These are phyloP conservation scores for Sebastes minor DNA, from an alignment of 2,797 vertebrate genomes.

Conservation along the genomic window DNA sequence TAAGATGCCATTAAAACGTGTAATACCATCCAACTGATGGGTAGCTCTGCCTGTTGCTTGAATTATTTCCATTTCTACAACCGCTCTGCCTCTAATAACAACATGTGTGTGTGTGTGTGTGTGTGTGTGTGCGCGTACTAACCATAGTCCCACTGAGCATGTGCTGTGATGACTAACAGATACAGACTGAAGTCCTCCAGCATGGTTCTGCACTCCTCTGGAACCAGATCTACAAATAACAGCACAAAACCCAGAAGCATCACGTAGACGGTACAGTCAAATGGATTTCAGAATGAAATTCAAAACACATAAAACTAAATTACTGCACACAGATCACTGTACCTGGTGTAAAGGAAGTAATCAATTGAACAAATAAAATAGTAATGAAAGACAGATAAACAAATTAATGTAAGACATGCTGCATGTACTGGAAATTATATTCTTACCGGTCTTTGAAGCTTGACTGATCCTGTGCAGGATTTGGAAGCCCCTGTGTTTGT, in stretches of 20 bases:
- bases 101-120: not conserved
- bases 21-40: too few species aligned
- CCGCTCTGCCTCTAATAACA: too few species aligned
- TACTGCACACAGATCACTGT: not conserved
- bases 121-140: slow-evolving; percentile 21
- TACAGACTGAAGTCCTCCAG: slow-evolving; percentile 69
- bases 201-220: slow-evolving; percentile 69
- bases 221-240: slow-evolving; percentile 60
- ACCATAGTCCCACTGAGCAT: slow-evolving; percentile 83
- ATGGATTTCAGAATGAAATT: not conserved
- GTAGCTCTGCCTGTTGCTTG: not conserved
- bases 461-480: slow-evolving; percentile 57
- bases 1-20: too few species aligned
- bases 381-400: not conserved
- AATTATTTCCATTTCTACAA: too few species aligned
- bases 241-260: not conserved
- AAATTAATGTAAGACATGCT: not conserved
- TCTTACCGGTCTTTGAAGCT: slow-evolving; percentile 35
- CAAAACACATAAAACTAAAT: not conserved
- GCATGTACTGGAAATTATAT: not conserved
- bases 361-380: too few species aligned
- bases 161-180: slow-evolving; percentile 68
- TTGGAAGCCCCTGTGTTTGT: slow-evolving; percentile 43
- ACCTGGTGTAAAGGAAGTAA: not conserved
- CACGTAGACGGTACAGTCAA: not conserved